Conservation (phyloP, 1,140 invertebrate genomes). For the Drosophila parvula region DNA sequence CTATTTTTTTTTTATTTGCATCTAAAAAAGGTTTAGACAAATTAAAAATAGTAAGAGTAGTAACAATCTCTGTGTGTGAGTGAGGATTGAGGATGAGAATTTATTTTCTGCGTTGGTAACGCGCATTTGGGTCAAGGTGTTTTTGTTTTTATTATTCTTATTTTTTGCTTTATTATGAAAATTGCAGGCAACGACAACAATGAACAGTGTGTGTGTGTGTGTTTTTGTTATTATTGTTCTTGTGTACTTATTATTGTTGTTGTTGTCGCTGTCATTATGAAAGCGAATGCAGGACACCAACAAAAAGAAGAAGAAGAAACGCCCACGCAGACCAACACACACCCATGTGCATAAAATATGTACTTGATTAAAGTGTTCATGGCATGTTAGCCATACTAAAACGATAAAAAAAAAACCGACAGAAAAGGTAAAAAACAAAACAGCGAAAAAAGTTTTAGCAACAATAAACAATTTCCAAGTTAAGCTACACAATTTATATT, state of each 20-base stretch:
- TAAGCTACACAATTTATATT: conserved; percentile 27
- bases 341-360: conserved; percentile 72
- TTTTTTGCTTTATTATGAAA: conserved; percentile 75
- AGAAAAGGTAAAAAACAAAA: conserved; percentile 15
- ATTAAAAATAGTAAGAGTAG: conserved; percentile 76
- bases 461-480: conserved; percentile 42
- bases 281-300: conserved; percentile 56
- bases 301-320: neutral
- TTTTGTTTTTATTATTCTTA: conserved; percentile 57
- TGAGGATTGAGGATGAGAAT: conserved; percentile 35
- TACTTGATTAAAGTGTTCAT: conserved; percentile 77
- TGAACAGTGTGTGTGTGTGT: conserved; percentile 3
- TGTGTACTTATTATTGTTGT: conserved; percentile 18
- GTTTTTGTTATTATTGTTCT: conserved; percentile 30
- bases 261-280: conserved; percentile 66
- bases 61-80: conserved; percentile 41
- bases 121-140: conserved; percentile 77
- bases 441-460: conserved; percentile 18
- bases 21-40: conserved; percentile 78
- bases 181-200: conserved; percentile 63
- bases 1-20: conserved; percentile 29
- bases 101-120: conserved; percentile 64
- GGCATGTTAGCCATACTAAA: conserved; percentile 67
- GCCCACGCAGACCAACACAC: conserved; percentile 21
- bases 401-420: conserved; percentile 18